Percentiles rank a stretch among this genome's conserved stretches.
Conservation (phyloP, 2,113 vertebrate genomes). For the Ploceus nigricollis region DNA sequence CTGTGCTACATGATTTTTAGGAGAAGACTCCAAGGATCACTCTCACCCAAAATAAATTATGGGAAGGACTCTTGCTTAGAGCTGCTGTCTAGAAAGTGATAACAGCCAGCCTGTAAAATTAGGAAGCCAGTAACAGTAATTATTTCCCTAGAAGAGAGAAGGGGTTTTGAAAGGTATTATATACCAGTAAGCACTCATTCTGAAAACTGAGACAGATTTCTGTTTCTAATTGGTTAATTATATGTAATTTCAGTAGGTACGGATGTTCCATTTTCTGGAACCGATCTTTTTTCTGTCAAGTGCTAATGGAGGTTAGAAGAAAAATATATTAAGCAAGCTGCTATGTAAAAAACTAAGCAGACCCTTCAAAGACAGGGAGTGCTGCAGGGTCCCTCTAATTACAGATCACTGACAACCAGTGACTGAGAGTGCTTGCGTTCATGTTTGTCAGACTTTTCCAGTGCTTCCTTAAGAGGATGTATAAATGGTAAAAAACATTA, state of each 20-base stretch:
- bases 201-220: not conserved
- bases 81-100: not conserved
- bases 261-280: not conserved
- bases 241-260: not conserved
- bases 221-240: slow-evolving; percentile 19
- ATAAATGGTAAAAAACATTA: not conserved
- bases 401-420: not conserved
- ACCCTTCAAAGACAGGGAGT: not conserved
- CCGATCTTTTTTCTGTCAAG: not conserved
- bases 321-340: not conserved
- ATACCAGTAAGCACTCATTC: not conserved
- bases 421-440: not conserved
- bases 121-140: not conserved
- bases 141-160: not conserved
- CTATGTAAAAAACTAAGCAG: not conserved
- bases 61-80: not conserved
- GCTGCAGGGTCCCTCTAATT: not conserved
- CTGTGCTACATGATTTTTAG: not conserved
- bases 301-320: not conserved
- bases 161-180: not conserved
- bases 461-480: not conserved
- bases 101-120: not conserved
- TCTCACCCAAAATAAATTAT: not conserved
- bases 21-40: not conserved
- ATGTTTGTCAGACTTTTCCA: not conserved